phyloP scores from a whole-genome alignment of 2,888 invertebrate genomes.

The Hirtodrosophila trivittata region DNA sequence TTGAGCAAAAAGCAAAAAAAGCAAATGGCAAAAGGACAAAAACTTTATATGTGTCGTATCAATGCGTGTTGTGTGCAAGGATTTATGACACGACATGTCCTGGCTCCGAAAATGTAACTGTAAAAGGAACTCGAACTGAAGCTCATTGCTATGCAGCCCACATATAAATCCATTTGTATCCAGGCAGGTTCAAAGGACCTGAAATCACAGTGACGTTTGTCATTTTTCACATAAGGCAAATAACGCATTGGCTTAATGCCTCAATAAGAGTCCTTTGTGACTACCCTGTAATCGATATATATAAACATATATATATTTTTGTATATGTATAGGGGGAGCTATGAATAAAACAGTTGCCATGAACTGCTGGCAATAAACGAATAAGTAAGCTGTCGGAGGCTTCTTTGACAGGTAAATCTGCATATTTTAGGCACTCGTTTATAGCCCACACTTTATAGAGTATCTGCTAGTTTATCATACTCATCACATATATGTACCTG shows the following conservation, averaged over 20 bases:
- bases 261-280: constrained; percentile 47
- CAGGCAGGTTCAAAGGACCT: constrained; percentile 28
- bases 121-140: constrained; percentile 23
- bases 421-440: no score
- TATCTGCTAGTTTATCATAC: constrained; percentile 8
- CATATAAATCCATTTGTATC: constrained; percentile 29
- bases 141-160: constrained; percentile 76
- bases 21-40: constrained; percentile 20
- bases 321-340: no score
- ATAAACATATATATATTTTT: neutral
- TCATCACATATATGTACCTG: no score
- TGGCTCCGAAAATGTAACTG: constrained; percentile 13
- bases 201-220: constrained; percentile 68
- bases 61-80: constrained; percentile 42
- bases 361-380: no score
- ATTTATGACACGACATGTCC: constrained; percentile 47
- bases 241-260: constrained; percentile 32
- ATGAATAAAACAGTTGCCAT: no score
- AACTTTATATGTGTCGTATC: no score
- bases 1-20: constrained; percentile 21
- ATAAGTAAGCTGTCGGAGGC: no score
- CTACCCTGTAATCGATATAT: constrained; percentile 19
- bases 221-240: constrained; percentile 64
- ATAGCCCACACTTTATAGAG: constrained; percentile 4
- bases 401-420: no score